A percentile compares a stretch with the other conserved stretches of the same genome.
Conservation (phyloP, 2,113 vertebrate species). For the Xerus inauris region DNA sequence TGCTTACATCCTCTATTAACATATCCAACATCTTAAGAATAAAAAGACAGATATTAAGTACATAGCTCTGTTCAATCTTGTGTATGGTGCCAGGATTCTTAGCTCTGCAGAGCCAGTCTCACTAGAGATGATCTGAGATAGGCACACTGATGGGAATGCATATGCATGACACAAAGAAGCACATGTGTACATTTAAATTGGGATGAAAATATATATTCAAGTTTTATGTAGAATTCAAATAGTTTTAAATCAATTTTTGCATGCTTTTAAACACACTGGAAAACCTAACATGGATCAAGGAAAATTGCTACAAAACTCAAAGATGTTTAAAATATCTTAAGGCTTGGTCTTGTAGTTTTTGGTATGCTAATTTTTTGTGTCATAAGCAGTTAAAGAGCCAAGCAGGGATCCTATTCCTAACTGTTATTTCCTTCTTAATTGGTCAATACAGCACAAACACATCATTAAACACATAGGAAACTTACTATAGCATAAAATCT, state of each 20-base stretch:
- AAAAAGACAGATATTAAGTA: not conserved
- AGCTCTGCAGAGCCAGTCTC: not conserved
- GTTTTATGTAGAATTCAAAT: not conserved
- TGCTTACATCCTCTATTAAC: not conserved
- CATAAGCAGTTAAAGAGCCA: constrained; percentile 1
- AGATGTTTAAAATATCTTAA: not conserved
- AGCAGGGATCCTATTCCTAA: not conserved
- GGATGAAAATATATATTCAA: not conserved
- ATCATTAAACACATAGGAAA: not conserved
- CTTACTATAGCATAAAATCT: not conserved
- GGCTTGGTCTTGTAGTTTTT: constrained; percentile 22
- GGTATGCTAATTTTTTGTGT: not conserved
- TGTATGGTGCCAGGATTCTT: not conserved
- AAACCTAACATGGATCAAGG: not conserved
- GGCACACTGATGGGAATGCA: not conserved
- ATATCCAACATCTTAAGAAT: not conserved
- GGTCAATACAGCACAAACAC: not conserved
- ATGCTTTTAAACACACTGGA: not conserved
- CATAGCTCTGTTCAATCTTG: not conserved
- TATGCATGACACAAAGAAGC: not conserved
- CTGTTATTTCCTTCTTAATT: constrained; percentile 28
- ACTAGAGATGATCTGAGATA: not conserved
- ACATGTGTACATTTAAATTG: not conserved
- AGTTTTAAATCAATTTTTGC: not conserved
- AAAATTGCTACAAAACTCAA: constrained; percentile 1